Evolutionary conservation across 1,140 invertebrate genomes (phyloP).

Genomic region (Macrostomum lignano): DNA sequence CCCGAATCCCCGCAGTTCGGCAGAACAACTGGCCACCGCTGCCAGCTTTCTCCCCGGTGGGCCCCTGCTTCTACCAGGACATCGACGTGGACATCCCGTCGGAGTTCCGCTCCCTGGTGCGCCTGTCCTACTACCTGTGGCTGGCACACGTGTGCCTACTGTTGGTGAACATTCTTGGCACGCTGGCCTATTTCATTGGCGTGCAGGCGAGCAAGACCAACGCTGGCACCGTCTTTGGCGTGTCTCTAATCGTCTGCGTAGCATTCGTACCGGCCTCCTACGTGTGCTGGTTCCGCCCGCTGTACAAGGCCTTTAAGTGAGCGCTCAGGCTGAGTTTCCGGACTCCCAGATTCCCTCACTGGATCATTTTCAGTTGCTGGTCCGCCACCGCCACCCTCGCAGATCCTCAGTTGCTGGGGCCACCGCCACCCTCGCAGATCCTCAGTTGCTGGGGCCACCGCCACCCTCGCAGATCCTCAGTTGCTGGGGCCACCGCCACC

Average conservation of each 20-base stretch:
- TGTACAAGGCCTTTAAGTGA: slow-evolving; percentile 56
- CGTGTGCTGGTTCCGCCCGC: slow-evolving; percentile 69
- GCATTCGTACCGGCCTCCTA: slow-evolving; percentile 86
- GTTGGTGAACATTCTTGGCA: slow-evolving; percentile 9
- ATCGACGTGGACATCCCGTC: slow-evolving; percentile 93
- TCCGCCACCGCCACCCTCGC: no score
- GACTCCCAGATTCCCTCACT: no score
- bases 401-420: no score
- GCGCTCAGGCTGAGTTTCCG: no score
- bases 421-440: no score
- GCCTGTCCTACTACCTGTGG: slow-evolving; percentile 78
- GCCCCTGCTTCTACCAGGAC: slow-evolving; percentile 96
- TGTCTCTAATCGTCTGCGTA: slow-evolving; percentile 58
- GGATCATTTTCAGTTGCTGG: no score
- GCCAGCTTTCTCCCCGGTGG: slow-evolving; percentile 55
- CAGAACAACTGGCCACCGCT: slow-evolving; percentile 98
- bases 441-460: no score
- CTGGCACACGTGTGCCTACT: slow-evolving; percentile 28
- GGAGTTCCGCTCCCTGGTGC: slow-evolving; percentile 79
- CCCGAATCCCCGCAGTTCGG: no score
- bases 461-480: no score
- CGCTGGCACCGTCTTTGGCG: slow-evolving; percentile 44
- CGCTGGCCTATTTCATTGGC: slow-evolving; percentile 18
- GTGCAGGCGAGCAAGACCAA: slow-evolving; percentile 19
- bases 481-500: no score